phyloP scores from a whole-genome alignment of 2,113 vertebrate genomes.

The Nipponia nippon region DNA sequence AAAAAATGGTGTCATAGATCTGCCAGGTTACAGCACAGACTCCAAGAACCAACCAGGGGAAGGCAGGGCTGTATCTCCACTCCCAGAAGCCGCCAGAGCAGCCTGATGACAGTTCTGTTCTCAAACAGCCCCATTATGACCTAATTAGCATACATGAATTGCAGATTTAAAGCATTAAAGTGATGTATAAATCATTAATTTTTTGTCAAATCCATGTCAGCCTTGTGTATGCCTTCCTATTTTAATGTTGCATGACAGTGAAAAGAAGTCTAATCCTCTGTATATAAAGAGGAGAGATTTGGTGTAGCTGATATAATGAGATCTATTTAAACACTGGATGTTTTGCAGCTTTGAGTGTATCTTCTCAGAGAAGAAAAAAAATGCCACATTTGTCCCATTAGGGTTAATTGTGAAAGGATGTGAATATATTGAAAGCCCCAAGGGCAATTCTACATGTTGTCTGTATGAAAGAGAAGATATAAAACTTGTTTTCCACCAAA shows the following conservation, averaged over 20 bases:
- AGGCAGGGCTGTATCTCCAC: conserved; percentile 57
- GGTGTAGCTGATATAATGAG: conserved; percentile 74
- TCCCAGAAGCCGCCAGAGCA: conserved; percentile 73
- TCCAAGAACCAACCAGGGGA: conserved; percentile 62
- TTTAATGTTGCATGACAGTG: conserved; percentile 84
- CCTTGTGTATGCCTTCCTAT: conserved; percentile 76
- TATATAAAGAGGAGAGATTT: conserved; percentile 74
- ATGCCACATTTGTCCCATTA: conserved; percentile 69
- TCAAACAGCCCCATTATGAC: conserved; percentile 79
- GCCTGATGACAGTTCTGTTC: conserved; percentile 80
- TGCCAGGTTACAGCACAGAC: conserved; percentile 67
- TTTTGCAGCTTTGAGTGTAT: conserved; percentile 73
- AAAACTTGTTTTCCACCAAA: conserved; percentile 62
- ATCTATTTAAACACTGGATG: conserved; percentile 72
- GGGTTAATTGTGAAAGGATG: conserved; percentile 75
- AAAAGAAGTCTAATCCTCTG: conserved; percentile 74
- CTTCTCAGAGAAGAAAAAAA: conserved; percentile 41
- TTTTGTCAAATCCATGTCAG: conserved; percentile 83
- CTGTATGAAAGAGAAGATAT: conserved; percentile 58
- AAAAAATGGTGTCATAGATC: conserved; percentile 67
- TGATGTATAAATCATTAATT: conserved; percentile 86
- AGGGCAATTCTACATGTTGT: conserved; percentile 61
- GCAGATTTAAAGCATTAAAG: conserved; percentile 83
- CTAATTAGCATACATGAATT: conserved; percentile 86
- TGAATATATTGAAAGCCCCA: conserved; percentile 73